Evolutionary conservation across 2,113 vertebrate genomes (phyloP), one percentile per base, ranked within the genome.

Genomic region (Siphamia tubifer): DNA sequence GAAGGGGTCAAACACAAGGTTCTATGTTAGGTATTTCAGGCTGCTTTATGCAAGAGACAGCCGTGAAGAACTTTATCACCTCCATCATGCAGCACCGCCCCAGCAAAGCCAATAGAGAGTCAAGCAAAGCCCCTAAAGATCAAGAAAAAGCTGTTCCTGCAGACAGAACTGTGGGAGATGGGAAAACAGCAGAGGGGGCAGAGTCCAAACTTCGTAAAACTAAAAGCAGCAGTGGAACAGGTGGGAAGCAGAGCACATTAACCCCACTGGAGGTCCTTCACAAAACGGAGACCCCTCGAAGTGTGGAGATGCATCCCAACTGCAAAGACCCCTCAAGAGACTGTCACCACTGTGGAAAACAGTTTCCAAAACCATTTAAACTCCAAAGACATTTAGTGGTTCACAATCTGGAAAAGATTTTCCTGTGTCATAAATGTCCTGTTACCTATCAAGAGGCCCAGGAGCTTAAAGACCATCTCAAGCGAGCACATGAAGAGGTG

Each of bases 351-450:
- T 99, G 98, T 0, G 98, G 97, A 28, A 99, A 99, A 49, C 96
- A 96, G 65, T 99, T 99, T 84, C 98, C 97, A 38, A 99, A 99
- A 32, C 98, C 98, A 13, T 99, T 98, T 79, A 99, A 99, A 84
- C 95, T 99, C 35, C 98, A 99, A 79, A 93, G 98, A 31, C 98
- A 99, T 81, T 89, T 99, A 21, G 96, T 97, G 0, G 97, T 99
- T 61, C 98, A 99, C 91, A 99, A 96, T 79, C 82, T 97, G 12
- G 95, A 97, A 80, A 98, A 97, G 86, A 96, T 98, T 45, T 99
- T 94, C 82, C 75, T 99, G 73, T 99, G 98, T 80, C 94, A 95
- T 73, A 95, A 82, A 81, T 99, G 98, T 73, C 98, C 98, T 0
- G 91, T 94, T 35, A 95, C 96, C 39, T 99, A 97, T 82, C 90